A percentile compares a stretch with the other conserved stretches of the same genome.
Evolutionary conservation across 2,797 vertebrate genomes (phyloP).

Genomic region (Pipistrellus kuhlii): DNA sequence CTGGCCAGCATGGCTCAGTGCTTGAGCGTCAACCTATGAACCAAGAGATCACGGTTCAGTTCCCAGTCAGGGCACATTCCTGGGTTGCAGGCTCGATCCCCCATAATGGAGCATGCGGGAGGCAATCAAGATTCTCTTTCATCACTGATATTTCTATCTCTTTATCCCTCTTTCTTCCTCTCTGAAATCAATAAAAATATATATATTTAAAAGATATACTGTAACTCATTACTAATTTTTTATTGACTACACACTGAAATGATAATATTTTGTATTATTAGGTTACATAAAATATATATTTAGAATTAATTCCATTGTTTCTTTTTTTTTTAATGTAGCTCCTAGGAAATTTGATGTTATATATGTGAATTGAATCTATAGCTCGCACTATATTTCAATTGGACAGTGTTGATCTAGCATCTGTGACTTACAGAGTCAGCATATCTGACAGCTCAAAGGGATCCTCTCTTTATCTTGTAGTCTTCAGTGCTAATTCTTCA

Average conservation of each 20-base stretch:
- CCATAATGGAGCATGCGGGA: too few species aligned
- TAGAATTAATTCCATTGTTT: conserved; percentile 18
- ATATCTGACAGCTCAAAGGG: neutral
- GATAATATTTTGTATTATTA: neutral
- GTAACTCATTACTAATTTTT: conserved; percentile 1
- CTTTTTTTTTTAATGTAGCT: neutral
- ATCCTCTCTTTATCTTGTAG: neutral
- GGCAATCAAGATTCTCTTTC: too few species aligned
- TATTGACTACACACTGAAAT: neutral
- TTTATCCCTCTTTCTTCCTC: too few species aligned
- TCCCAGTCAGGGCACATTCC: too few species aligned
- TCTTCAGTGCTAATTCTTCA: neutral
- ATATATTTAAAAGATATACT: neutral
- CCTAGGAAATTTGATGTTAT: neutral
- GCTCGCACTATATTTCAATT: neutral
- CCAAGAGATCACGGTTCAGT: too few species aligned
- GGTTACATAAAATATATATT: neutral
- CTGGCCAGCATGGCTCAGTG: too few species aligned
- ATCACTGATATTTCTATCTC: too few species aligned
- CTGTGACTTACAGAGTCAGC: neutral
- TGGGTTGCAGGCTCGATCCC: too few species aligned
- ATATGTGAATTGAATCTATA: neutral
- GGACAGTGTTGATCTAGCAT: neutral
- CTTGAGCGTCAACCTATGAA: too few species aligned
- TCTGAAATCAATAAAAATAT: too few species aligned